Evolutionary conservation across 2,113 vertebrate species (phyloP), one percentile per base, ranked within the genome.

Genomic region (Dermatemys mawii): DNA sequence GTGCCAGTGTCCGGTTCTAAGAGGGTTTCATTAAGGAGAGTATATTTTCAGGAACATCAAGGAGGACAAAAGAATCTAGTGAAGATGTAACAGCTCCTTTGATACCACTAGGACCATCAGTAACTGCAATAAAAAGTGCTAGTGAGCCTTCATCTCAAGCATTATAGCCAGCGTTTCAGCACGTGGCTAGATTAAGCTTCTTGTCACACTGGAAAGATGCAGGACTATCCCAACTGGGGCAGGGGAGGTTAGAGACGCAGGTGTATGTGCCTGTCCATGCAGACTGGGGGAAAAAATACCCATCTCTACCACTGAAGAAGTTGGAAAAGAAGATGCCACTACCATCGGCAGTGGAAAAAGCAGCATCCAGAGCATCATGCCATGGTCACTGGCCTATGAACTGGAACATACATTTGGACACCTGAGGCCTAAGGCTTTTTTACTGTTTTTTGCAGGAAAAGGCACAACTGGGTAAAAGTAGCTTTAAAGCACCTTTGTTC

Each of bases 51-150:
- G 51, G 73, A 93, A 86, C 44, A 84, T 90, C 51, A 89, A 90
- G 44, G 12, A 94, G 84, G 5, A 4, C 53, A 79, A 88, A 75
- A 88, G 51, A 2, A 81, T 35, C 2, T 7, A 79, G 4, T 51
- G 67, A 73, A 94, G 88, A 73, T 21, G 2, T 75, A n/a, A 78
- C n/a, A 86, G 67, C 7, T 17, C 0, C 79, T 92, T 78, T 81
- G 24, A 2, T 91, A 90, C 55, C 53, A 70, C 0, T 0, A 79
- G 2, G 0, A 0, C 54, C 49, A 54, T 26, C 70, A 78, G 4
- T 83, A 92, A 70, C 22, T 1, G 0, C 29, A 90, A 57, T 16
- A 81, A 83, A 53, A 10, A 2, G 26, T 2, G 9, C 6, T 86
- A 19, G 46, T 88, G 41, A 84, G 67, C 6, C 1, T 2, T 75